Evolutionary conservation across 2,888 invertebrate genomes (phyloP).

Genomic region (Tethea ocularis): DNA sequence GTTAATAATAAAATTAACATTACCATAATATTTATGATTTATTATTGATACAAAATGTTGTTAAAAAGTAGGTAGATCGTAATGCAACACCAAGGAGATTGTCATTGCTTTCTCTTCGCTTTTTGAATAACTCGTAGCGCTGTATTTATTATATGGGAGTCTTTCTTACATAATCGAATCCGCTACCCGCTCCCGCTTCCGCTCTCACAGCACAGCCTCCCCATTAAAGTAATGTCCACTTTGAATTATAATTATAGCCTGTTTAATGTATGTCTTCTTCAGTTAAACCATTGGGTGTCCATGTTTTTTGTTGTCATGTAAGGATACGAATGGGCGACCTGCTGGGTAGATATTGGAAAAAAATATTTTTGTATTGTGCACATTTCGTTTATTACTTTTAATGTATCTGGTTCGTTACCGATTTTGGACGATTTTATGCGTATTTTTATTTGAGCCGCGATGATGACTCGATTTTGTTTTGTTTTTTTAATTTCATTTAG

Average conservation of each 20-base stretch:
- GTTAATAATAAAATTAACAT: too few species aligned
- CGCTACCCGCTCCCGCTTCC: conserved; percentile 24
- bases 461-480: conserved; percentile 21
- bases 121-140: too few species aligned
- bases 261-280: conserved; percentile 81
- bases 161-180: too few species aligned
- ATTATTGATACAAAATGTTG: too few species aligned
- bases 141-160: too few species aligned
- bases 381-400: conserved; percentile 12
- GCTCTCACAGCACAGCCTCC: conserved; percentile 28
- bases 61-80: too few species aligned
- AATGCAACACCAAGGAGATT: too few species aligned
- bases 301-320: conserved; percentile 71
- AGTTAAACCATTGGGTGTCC: conserved; percentile 76
- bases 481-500: neutral
- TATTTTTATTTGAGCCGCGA: conserved; percentile 13
- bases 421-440: conserved; percentile 26
- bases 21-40: too few species aligned
- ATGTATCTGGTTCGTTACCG: conserved; percentile 36
- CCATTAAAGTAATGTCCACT: conserved; percentile 65
- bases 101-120: too few species aligned
- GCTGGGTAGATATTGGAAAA: conserved; percentile 69
- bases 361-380: conserved; percentile 38
- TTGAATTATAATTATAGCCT: conserved; percentile 81
- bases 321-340: conserved; percentile 58